Base-by-base conservation (phyloP, 2,113 vertebrate species). In the Aegotheles bennettii region DNA sequence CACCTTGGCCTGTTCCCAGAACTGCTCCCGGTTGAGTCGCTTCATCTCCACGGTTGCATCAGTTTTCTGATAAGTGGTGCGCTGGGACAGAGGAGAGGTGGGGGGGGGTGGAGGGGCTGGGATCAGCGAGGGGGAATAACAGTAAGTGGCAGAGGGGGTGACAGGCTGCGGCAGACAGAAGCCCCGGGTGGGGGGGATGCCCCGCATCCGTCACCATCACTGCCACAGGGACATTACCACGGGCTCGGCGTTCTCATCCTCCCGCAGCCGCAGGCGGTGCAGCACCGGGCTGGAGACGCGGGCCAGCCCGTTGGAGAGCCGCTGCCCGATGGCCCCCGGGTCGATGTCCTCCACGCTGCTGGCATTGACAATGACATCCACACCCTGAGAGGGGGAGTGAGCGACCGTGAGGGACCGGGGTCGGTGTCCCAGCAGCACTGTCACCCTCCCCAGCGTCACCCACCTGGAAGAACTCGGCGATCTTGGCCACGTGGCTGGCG, bases 1-100 rank as follows among this genome's bases (percentile, higher is more conserved):
- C 94, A 99, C 99, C 99, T 99, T 99, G 95, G 99, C 99, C 95
- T 99, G 98, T 77, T 99, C 99, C 99, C 99, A 99, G 90, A 99
- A 99, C 91, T 99, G 99, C 98, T 99, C 99, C 59, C 99, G 98
- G 97, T 99, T 99, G 96, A 99, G 98, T 77, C 99, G 98, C 97
- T 99, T 99, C 99, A 99, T 99, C 96, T 99, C 99, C 94, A 99
- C 98, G 45, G 99, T 99, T 18, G 99, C 99, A 0, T 99, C 99
- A 0, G 99, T 99, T 97, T 99, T 99, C 98, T 99, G 97, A 91
- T 99, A 99, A 79, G 98, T 98, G 25, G 99, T 99, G 59, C 99
- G 99, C 99, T 99, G 98, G 42, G 73, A 87, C 3, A 2, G 75
- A 89, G 83, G 78, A 88, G 84, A 77, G 90, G 70, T 7, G 0